Conservation (phyloP, 2,888 invertebrate genomes). For the Blera fallax region DNA sequence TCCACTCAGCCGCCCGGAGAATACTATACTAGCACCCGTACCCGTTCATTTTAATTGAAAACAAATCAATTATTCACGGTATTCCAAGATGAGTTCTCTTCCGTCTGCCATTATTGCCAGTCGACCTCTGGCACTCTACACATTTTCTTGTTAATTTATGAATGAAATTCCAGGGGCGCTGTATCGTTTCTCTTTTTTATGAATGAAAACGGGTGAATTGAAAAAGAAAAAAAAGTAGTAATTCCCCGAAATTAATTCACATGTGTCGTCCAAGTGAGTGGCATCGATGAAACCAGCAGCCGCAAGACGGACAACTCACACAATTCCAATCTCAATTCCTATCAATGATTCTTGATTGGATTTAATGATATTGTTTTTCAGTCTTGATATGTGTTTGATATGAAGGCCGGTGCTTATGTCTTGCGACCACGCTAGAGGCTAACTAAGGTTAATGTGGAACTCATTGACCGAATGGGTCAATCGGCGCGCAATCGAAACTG, state of each 20-base stretch:
- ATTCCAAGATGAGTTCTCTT: conserved; percentile 37
- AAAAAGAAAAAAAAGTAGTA: conserved; percentile 25
- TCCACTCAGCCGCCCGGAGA: neutral
- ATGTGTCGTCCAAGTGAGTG: conserved; percentile 15
- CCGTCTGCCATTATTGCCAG: conserved; percentile 41
- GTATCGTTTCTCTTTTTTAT: conserved; percentile 25
- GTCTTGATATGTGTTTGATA: conserved; percentile 43
- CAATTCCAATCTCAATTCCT: conserved; percentile 62
- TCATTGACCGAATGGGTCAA: conserved; percentile 78
- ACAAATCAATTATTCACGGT: conserved; percentile 67
- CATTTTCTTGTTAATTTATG: conserved; percentile 62
- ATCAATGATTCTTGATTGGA: conserved; percentile 68
- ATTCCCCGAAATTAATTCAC: conserved; percentile 36
- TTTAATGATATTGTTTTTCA: conserved; percentile 71
- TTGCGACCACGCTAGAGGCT: conserved; percentile 75
- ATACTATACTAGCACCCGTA: too few relatives aligned
- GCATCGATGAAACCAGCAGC: too few relatives aligned
- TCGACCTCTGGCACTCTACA: conserved; percentile 54
- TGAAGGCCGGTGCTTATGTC: conserved; percentile 43
- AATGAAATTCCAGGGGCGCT: conserved; percentile 49
- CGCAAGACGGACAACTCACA: neutral
- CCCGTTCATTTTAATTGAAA: conserved; percentile 53
- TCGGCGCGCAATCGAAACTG: conserved; percentile 73
- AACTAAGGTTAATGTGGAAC: conserved; percentile 80
- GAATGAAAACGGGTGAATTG: conserved; percentile 53